Conservation (phyloP, 2,113 vertebrate genomes). For the Carollia perspicillata region DNA sequence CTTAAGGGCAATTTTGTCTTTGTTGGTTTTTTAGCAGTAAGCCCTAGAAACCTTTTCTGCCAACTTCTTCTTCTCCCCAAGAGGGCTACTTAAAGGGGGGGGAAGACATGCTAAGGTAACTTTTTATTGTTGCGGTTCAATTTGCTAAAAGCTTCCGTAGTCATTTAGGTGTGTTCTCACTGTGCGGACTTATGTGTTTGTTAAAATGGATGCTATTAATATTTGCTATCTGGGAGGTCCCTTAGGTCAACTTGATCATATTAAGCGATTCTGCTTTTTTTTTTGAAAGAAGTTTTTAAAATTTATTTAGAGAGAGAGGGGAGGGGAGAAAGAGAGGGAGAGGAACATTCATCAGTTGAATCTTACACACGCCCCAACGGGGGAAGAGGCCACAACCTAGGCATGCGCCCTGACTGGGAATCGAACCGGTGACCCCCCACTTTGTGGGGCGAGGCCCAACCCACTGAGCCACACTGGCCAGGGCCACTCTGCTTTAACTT, state of each 20-base stretch:
- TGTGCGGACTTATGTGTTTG: conserved; percentile 50
- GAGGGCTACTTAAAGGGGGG: conserved; percentile 69
- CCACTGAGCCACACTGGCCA: no score
- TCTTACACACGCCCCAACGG: no score
- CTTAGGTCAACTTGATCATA: conserved; percentile 37
- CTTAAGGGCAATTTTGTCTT: conserved; percentile 66
- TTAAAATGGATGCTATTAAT: conserved; percentile 66
- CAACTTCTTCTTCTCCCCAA: conserved; percentile 64
- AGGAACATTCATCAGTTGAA: no score
- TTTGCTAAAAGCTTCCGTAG: conserved; percentile 71
- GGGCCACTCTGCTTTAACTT: conserved; percentile 7
- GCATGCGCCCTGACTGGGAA: no score
- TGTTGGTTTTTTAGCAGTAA: conserved; percentile 63
- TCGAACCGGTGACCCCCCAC: no score
- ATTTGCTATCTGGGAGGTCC: conserved; percentile 53
- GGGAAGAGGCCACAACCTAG: no score
- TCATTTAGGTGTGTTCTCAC: conserved; percentile 58
- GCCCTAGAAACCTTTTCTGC: conserved; percentile 67
- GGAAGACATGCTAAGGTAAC: conserved; percentile 75
- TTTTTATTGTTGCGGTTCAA: conserved; percentile 60
- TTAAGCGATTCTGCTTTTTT: neutral
- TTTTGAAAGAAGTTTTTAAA: no score
- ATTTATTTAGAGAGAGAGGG: no score
- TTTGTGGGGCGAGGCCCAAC: no score
- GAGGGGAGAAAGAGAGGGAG: no score